Evolutionary conservation across 1,140 invertebrate genomes (phyloP).

Genomic region (Cydia splendana): DNA sequence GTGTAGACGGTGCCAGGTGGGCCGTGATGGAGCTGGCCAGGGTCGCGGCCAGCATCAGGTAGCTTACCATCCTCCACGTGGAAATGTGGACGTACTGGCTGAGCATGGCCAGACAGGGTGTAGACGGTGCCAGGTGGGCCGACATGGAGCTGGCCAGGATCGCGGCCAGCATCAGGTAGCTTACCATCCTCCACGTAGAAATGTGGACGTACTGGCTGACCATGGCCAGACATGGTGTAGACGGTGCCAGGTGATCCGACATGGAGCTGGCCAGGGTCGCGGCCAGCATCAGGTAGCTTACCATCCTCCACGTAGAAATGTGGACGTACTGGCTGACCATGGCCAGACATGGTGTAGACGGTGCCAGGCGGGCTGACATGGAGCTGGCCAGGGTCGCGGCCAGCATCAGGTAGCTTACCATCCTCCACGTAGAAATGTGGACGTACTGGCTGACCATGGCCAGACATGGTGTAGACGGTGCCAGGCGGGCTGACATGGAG

Average conservation of each 20-base stretch:
- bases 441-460: too few relatives aligned
- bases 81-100: slow-evolving; percentile 57
- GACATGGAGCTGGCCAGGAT: slow-evolving; percentile 81
- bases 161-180: slow-evolving; percentile 86
- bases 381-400: slow-evolving; percentile 83
- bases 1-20: slow-evolving; percentile 64
- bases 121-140: slow-evolving; percentile 68
- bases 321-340: slow-evolving; percentile 56
- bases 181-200: too few relatives aligned
- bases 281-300: too few relatives aligned
- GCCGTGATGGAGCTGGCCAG: slow-evolving; percentile 81
- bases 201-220: too few relatives aligned
- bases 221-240: too few relatives aligned
- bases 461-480: too few relatives aligned
- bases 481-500: too few relatives aligned
- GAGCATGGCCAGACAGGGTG: slow-evolving; percentile 59
- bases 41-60: slow-evolving; percentile 85
- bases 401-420: slow-evolving; percentile 86
- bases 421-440: too few relatives aligned
- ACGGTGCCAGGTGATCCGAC: too few relatives aligned
- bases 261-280: too few relatives aligned
- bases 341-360: slow-evolving; percentile 59
- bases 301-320: slow-evolving; percentile 63
- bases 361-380: slow-evolving; percentile 73
- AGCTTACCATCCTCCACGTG: slow-evolving; percentile 59